Evolutionary conservation across 2,888 invertebrate genomes (phyloP), one percentile per base, ranked within the genome.

Genomic region (Nomada fucata): DNA sequence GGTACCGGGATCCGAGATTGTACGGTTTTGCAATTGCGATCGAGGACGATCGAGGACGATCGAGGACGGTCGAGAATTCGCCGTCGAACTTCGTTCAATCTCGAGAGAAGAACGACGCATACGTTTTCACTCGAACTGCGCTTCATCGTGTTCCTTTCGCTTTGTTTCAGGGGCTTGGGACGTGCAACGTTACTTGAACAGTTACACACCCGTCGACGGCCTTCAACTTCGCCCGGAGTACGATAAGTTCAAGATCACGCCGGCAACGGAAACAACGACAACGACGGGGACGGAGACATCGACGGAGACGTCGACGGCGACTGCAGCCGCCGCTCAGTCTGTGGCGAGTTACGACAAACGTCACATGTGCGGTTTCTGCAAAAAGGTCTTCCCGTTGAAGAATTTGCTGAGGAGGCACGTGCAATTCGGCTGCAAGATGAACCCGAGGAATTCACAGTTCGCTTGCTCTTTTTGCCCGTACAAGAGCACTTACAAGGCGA

Each of bases 401-500:
- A 88, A 86, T 1, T 63, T 90, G 23, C 84, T 91, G 7, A 91
- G 88, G 55, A 84, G 89, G 5, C 92, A 92, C 76, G 71, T 91
- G 50, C 90, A 91, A 68, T 87, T 86, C 42, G 85, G 79, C 61
- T 92, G 92, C 84, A 89, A 89, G 61, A 83, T 87, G 87, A 91
- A 90, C 73, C 89, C 90, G 4, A 82, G 87, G 5, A 85, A 82
- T 44, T 78, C 94, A 0, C 92, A 92, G 59, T 94, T 94, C 87
- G 90, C 92, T 44, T 95, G 95, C 84, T 84, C 88, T 1, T 89
- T 92, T 68, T 95, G 95, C 82, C 86, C 84, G 4, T 93, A 93
- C 82, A 92, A 90, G 76, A 91, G 91, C 79, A 92, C 92, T 71
- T 92, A 93, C 83, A 94, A 94, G 57, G 92, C 94, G 42, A 94